Evolutionary conservation across 2,113 vertebrate genomes (phyloP), one percentile per base, ranked within the genome.

Genomic region (Clarias macrocephalus): DNA sequence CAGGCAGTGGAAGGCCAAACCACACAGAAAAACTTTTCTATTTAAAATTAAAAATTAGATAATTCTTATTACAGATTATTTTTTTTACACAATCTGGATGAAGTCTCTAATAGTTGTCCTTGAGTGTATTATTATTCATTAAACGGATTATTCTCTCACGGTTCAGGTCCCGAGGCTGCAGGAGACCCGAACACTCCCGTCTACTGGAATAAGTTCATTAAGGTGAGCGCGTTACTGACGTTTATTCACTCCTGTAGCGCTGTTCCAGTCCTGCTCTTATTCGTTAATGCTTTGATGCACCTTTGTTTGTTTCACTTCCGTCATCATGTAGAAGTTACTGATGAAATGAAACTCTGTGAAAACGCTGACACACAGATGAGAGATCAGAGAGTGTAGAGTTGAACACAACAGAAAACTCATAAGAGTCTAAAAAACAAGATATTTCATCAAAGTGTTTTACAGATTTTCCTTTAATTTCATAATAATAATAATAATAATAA

Each of bases 181-280:
- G 87, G 87, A 48, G 68, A 92, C 86, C 93, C 94, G 0, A 96
- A 97, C 1, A 94, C 93, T 59, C 90, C 95, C 0, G 94, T 99
- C 88, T 92, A 94, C 1, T 99, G 98, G 98, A 94, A 90, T 10
- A 95, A 93, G 76, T 99, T 99, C 91, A 97, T 95, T 91, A 98
- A 97, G 96, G 98, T 98, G 91, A 37, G 93, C 84, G 16, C 13
- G 16, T n/a, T 4, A 3, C 54, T n/a, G 60, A 2, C 0, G 9
- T 19, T 25, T 7, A 65, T 56, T 37, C 77, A 48, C 59, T 10
- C 48, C 80, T 33, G 1, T 18, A 15, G 65, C 9, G 7, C 11
- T 65, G 16, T 8, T 30, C 25, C 66, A 16, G 52, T 11, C 19
- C n/a, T 10, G 13, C 54, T 52, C 19, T 72, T 80, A 63, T 28